These are phyloP conservation scores for Gerris lacustris DNA, from an alignment of 2,888 invertebrate genomes.

Conservation along the genomic window DNA sequence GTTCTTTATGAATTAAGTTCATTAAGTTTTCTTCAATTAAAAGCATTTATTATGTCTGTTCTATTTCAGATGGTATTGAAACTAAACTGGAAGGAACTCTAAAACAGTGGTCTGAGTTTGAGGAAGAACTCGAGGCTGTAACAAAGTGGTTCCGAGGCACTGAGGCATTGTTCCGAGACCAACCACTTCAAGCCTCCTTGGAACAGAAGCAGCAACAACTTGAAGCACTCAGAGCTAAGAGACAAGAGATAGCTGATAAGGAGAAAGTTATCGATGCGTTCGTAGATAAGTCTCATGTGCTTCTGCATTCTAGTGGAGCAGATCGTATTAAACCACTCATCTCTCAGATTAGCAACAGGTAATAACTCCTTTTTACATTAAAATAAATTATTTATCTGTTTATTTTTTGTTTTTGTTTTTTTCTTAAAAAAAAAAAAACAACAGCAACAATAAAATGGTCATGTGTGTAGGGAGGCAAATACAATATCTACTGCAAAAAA, in stretches of 20 bases:
- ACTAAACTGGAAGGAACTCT: slow-evolving; percentile 59
- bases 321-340: slow-evolving; percentile 76
- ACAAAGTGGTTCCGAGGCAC: slow-evolving; percentile 76
- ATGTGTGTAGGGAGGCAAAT: neutral
- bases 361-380: slow-evolving; percentile 13
- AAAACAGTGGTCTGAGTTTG: slow-evolving; percentile 78
- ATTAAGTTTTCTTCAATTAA: no score
- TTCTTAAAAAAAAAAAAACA: no score
- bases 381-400: neutral
- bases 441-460: neutral
- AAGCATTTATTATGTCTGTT: no score
- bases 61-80: slow-evolving; percentile 46
- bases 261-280: slow-evolving; percentile 80
- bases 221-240: slow-evolving; percentile 55
- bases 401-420: neutral
- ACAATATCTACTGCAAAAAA: no score
- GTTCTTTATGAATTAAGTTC: no score
- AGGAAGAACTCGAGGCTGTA: slow-evolving; percentile 62
- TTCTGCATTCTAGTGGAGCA: slow-evolving; percentile 71
- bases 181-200: slow-evolving; percentile 65
- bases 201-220: slow-evolving; percentile 66
- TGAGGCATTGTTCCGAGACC: slow-evolving; percentile 75
- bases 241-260: slow-evolving; percentile 62
- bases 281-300: slow-evolving; percentile 74
- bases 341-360: slow-evolving; percentile 74